phyloP scores from a whole-genome alignment of 2,113 vertebrate genomes.

The Lanius collurio region DNA sequence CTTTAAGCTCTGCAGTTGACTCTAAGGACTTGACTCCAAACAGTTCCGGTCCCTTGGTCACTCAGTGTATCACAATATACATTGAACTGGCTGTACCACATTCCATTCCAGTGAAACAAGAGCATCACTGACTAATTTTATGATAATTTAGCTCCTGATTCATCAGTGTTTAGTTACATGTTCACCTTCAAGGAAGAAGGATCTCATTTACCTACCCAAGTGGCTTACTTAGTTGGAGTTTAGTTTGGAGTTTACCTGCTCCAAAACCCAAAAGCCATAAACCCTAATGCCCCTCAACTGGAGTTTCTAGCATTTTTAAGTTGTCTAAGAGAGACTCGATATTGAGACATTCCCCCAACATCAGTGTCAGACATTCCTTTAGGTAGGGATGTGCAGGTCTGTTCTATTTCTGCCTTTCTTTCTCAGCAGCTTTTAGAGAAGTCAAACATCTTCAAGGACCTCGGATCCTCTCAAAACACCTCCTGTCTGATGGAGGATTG shows the following conservation, averaged over 20 bases:
- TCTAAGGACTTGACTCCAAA: not conserved
- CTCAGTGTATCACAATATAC: not conserved
- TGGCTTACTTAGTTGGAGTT: not conserved
- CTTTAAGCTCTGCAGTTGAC: not conserved
- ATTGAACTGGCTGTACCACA: not conserved
- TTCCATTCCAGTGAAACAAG: slow-evolving; percentile 1
- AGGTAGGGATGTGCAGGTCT: not conserved
- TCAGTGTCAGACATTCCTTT: not conserved
- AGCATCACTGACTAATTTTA: not conserved
- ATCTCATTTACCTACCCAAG: not conserved
- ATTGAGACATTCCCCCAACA: not conserved
- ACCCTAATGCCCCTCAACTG: not conserved
- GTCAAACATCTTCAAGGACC: not conserved
- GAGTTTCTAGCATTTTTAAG: not conserved
- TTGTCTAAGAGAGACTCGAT: not conserved
- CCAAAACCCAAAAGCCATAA: not conserved
- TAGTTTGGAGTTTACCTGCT: not conserved
- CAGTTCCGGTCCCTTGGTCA: not conserved
- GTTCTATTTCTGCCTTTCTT: not conserved
- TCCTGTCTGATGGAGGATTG: not conserved
- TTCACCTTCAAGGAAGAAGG: not conserved
- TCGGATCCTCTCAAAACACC: not conserved
- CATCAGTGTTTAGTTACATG: not conserved
- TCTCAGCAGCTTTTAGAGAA: not conserved
- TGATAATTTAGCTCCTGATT: not conserved